Evolutionary conservation across 2,113 vertebrate genomes (phyloP), one percentile per base, ranked within the genome.

Genomic region (Dipodomys ordii): DNA sequence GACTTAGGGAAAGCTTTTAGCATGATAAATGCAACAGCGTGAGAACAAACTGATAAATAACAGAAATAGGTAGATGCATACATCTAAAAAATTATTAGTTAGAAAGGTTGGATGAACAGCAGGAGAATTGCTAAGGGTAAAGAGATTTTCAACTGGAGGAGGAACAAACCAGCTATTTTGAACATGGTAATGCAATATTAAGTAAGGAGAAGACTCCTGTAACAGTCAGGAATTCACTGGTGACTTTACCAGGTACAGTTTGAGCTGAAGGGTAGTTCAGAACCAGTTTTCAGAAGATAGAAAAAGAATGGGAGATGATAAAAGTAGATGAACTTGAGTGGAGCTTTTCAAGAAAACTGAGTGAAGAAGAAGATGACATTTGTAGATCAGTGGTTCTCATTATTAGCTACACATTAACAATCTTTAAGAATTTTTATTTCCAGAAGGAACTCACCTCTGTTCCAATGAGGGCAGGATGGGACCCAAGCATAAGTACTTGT

Each of bases 321-420:
- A 83, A 85, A 49, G 53, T 82, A 83, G 78, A 91, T 64, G 46
- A 84, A 35, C 7, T 80, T 95, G 68, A 83, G 0, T 30, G 83
- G 93, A 32, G 7, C 57, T 68, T 96, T 78, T 96, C 30, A 87
- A 86, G 80, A 94, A 88, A 88, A 67, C 9, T 18, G 28, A 67
- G n/a, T 87, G 23, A 93, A 81, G 76, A 95, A 90, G 73, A 83
- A 78, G 86, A 57, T 22, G 15, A 76, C 67, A 11, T 62, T 62
- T 65, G 2, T 73, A 80, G 27, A 96, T 18, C 39, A 92, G 30
- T 73, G 27, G 2, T 85, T 92, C 53, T 94, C 30, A 80, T 9
- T 28, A 67, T 92, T 80, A 39, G 20, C 60, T 80, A 71, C 22
- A 49, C 23, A 60, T 39, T 39, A 4, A 39, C n/a, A 82, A 6